These are phyloP conservation scores for Pseudopipra pipra DNA, from an alignment of 2,113 vertebrate species.

Conservation along the genomic window DNA sequence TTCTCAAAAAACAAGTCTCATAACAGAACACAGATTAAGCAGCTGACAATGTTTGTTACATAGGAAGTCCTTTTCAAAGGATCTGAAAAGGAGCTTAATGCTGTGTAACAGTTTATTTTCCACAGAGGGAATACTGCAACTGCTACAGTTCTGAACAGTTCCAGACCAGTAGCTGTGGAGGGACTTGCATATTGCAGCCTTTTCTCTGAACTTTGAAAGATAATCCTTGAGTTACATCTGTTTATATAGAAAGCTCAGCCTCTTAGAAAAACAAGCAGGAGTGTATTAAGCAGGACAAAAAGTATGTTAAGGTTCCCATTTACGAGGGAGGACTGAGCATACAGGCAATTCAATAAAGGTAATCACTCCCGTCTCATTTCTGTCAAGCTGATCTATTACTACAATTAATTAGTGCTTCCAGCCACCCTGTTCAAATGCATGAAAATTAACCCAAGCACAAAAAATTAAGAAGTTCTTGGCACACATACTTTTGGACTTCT, in stretches of 20 bases:
- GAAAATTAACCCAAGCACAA: background rate
- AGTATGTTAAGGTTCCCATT: background rate
- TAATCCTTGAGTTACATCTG: rapidly evolving
- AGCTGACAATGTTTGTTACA: constrained; percentile 67
- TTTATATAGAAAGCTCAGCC: background rate
- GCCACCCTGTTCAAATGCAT: background rate
- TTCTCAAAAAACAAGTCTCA: rapidly evolving
- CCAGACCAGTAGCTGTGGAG: constrained; percentile 82
- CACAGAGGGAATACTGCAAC: constrained; percentile 84
- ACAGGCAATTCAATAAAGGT: background rate
- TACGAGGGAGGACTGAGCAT: background rate
- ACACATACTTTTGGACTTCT: constrained; percentile 92
- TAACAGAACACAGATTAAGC: too few relatives aligned
- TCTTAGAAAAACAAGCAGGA: background rate
- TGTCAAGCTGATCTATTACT: background rate
- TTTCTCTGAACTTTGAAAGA: background rate
- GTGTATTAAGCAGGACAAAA: background rate
- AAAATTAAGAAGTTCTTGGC: background rate
- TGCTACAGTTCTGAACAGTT: constrained; percentile 71
- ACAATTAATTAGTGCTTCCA: background rate
- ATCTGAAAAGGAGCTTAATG: constrained; percentile 53
- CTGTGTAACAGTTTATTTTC: constrained; percentile 72
- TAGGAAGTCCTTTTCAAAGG: constrained; percentile 36
- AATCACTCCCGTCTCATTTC: background rate
- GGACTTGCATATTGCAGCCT: background rate